Percentiles rank a stretch among this genome's conserved stretches.
These are phyloP conservation scores for Cydia pomonella DNA, from an alignment of 1,140 invertebrate genomes.

Conservation along the genomic window DNA sequence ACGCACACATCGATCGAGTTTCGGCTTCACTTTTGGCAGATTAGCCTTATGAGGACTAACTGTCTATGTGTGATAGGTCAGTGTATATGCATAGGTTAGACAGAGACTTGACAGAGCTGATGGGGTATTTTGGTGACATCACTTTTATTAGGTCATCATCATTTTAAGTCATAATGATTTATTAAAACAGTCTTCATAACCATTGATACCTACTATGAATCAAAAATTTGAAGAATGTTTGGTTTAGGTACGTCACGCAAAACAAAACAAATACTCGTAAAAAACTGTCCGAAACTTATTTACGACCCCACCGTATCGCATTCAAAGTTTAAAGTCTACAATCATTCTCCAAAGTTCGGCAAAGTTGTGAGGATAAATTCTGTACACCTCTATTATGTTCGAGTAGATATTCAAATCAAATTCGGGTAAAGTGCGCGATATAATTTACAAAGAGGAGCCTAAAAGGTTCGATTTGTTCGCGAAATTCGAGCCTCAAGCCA, in stretches of 20 bases:
- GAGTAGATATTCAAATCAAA: slow-evolving; percentile 27
- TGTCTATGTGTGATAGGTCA: too few species aligned
- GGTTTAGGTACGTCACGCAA: background rate
- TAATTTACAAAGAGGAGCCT: slow-evolving; percentile 25
- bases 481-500: background rate
- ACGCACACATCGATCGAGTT: too few species aligned
- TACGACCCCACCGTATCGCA: background rate
- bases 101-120: too few species aligned
- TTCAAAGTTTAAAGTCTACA: slow-evolving; percentile 21
- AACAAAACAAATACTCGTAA: background rate
- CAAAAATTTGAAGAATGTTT: background rate
- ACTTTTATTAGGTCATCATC: too few species aligned
- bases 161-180: too few species aligned
- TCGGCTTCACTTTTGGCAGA: too few species aligned
- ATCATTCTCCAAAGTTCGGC: slow-evolving; percentile 16
- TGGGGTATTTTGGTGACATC: too few species aligned
- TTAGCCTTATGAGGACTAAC: too few species aligned
- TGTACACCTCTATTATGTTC: slow-evolving; percentile 26
- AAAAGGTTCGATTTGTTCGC: slow-evolving; percentile 30
- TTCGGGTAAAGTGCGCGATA: slow-evolving; percentile 22
- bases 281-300: background rate
- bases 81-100: too few species aligned
- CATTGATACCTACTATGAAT: too few species aligned
- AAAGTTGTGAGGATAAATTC: slow-evolving; percentile 18
- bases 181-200: too few species aligned